Evolutionary conservation across 2,797 vertebrate genomes (phyloP).

Genomic region (Takifugu ocellatus): DNA sequence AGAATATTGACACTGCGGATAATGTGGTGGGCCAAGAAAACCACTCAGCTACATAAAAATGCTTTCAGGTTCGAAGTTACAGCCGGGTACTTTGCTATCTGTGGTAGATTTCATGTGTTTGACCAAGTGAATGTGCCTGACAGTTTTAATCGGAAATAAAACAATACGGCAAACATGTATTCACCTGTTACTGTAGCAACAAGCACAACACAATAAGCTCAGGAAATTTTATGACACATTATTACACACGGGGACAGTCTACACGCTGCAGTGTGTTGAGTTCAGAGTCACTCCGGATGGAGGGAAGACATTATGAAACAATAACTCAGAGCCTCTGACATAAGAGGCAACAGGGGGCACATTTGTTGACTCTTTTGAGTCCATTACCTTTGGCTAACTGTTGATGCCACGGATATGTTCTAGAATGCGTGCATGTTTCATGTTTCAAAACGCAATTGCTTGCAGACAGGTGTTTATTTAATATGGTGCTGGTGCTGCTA

Average conservation of each 20-base stretch:
- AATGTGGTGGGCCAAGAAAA: constrained; percentile 33
- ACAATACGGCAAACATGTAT: background rate
- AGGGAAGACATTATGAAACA: constrained; percentile 20
- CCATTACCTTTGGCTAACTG: no score
- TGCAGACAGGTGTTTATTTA: background rate
- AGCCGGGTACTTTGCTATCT: background rate
- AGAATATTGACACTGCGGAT: constrained; percentile 48
- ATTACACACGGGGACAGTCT: no score
- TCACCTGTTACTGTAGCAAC: background rate
- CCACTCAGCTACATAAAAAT: constrained; percentile 9
- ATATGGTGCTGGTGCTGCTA: no score
- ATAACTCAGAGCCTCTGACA: constrained; percentile 25
- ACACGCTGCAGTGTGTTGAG: background rate
- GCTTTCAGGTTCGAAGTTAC: constrained; percentile 13
- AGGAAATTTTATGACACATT: background rate
- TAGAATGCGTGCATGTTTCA: no score
- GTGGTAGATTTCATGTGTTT: no score
- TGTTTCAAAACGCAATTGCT: no score
- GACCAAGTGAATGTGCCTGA: no score
- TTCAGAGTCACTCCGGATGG: constrained; percentile 7
- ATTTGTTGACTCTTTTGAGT: background rate
- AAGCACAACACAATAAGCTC: background rate
- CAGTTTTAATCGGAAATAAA: no score
- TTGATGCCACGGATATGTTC: no score
- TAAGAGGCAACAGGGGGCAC: background rate